Base-by-base conservation (phyloP, 2,888 invertebrate species). In the Metellina segmentata region DNA sequence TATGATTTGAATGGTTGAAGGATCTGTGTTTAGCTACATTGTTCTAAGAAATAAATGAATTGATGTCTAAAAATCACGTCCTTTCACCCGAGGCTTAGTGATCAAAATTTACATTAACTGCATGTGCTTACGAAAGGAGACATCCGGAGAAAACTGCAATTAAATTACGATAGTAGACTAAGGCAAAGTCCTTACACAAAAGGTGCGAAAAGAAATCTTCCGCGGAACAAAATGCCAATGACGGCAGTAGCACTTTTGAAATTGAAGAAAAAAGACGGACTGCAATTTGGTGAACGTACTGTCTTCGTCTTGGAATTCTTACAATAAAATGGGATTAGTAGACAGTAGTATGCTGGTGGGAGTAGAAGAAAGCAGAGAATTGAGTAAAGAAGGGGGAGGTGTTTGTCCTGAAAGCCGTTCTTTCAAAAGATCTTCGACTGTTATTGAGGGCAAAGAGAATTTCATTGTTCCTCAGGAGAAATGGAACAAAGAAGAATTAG, bases 271-370 rank as follows among this genome's bases (percentile, higher is more conserved):
- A 52, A 53, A 85, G 72, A 20, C 34, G n/a, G 53, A 52, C 51
- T 16, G 79, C 20, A 79, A 79, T 79, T 79, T 34, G 16, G n/a
- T 48, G 75, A 74, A 85, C 74, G 53, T 48, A 6, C 7, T 48
- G 34, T 7, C 13, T 16, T 19, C 16, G 74, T 69, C 61, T 34
- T 5, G 20, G 61, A 85, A 34, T 13, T 82, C 74, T 53, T 34
- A 85, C 75, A 85, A 85, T 85, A 75, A 75, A 85, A 85, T 85
- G n/a, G 85, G 85, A 85, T 85, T 85, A 85, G 75, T 75, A 19
- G 61, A 75, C 19, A 34, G 53, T 13, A 20, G 53, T 74, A 75
- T 48, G 74, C 52, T 75, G 85, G 53, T 74, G 53, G 13, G 6
- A 61, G 8, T 20, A 7, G 20, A 11, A 16, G 34, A 85, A 53